Conservation (phyloP, 2,113 vertebrate genomes). For the Calidris pugnax region DNA sequence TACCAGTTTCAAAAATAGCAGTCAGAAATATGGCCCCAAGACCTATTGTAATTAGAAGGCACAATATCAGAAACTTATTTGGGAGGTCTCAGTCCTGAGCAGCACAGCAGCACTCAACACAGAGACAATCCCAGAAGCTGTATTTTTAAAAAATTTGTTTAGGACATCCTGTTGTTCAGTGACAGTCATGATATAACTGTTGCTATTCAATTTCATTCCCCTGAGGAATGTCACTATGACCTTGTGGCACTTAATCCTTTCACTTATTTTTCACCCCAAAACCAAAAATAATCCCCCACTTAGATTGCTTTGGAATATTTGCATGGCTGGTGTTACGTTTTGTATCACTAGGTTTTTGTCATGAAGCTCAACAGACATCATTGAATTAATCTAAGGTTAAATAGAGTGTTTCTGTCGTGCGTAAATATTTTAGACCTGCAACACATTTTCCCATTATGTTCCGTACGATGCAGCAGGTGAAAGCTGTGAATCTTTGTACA, state of each 20-base stretch:
- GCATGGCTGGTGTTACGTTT: background rate
- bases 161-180: background rate
- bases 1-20: background rate
- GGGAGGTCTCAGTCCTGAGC: background rate
- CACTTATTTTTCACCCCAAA: background rate
- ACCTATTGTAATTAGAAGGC: background rate
- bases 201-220: background rate
- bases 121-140: background rate
- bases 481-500: background rate
- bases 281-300: background rate
- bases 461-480: background rate
- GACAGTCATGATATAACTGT: background rate
- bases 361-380: background rate
- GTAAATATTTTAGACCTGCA: background rate
- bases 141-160: background rate
- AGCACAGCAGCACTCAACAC: background rate
- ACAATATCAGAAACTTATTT: fast-evolving
- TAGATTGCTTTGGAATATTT: background rate
- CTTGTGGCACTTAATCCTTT: background rate
- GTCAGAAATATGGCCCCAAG: background rate
- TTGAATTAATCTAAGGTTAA: background rate
- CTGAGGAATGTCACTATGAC: background rate
- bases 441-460: background rate
- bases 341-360: background rate
- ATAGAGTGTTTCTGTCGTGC: background rate